Evolutionary conservation across 2,888 invertebrate genomes (phyloP).

Genomic region (Leucania comma): DNA sequence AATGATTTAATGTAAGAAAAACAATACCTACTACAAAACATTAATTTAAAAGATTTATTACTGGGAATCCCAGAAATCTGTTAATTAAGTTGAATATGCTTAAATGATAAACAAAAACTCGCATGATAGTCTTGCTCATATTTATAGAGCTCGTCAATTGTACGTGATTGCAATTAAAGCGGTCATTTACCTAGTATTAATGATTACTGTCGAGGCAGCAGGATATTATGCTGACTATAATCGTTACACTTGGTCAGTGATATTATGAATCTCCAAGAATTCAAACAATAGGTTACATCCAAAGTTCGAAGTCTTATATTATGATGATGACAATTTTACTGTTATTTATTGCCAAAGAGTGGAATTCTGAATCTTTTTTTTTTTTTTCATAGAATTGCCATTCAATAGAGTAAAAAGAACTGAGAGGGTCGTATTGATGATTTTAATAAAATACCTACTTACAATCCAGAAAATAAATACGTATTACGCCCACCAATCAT

Average conservation of each 20-base stretch:
- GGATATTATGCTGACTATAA: constrained; percentile 4
- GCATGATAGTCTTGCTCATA: constrained; percentile 5
- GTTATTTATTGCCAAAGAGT: too few relatives aligned
- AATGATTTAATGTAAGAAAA: neutral
- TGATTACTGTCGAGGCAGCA: constrained; percentile 21
- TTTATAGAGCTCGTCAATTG: constrained; percentile 45
- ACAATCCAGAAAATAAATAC: too few relatives aligned
- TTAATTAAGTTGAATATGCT: constrained; percentile 21
- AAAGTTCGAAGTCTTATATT: neutral
- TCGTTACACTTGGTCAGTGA: neutral
- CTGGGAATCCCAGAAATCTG: constrained; percentile 24
- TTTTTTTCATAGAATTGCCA: too few relatives aligned
- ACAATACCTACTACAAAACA: neutral
- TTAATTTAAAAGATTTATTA: constrained; percentile 7
- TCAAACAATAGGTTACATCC: neutral
- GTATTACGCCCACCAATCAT: too few relatives aligned
- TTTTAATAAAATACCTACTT: too few relatives aligned
- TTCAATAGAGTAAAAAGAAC: too few relatives aligned
- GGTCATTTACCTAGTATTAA: constrained; percentile 46
- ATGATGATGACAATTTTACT: neutral
- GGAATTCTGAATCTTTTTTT: too few relatives aligned
- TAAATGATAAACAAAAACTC: constrained; percentile 34
- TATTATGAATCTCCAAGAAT: neutral
- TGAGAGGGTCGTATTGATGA: too few relatives aligned
- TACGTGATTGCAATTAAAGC: constrained; percentile 43